Conservation (phyloP, 2,113 vertebrate species). For the Epinephelus lanceolatus region DNA sequence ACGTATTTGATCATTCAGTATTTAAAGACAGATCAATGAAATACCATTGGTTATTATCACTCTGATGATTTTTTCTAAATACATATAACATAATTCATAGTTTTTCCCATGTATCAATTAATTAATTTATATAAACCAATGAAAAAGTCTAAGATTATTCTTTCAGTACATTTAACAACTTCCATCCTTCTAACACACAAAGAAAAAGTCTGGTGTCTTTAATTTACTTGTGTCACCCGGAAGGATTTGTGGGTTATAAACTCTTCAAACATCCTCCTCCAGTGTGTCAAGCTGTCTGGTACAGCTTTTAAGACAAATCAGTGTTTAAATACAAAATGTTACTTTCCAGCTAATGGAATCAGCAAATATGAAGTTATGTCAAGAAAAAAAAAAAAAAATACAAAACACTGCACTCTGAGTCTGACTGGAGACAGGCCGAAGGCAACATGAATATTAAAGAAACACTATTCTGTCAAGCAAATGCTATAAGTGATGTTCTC, state of each 20-base stretch:
- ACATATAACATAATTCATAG: too few relatives aligned
- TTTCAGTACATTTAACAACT: background rate
- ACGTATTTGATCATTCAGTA: background rate
- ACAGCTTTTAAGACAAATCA: slow-evolving; percentile 47
- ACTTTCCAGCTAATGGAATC: slow-evolving; percentile 49
- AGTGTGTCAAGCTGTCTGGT: slow-evolving; percentile 35
- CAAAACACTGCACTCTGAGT: background rate
- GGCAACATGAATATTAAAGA: slow-evolving; percentile 30
- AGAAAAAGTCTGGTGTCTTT: slow-evolving; percentile 14
- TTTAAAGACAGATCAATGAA: background rate
- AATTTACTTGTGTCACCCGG: slow-evolving; percentile 36
- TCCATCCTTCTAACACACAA: slow-evolving; percentile 1
- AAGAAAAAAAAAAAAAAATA: slow-evolving; percentile 25
- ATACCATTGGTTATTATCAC: background rate
- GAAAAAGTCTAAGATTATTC: background rate
- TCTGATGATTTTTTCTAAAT: background rate
- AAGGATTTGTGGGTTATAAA: slow-evolving; percentile 53
- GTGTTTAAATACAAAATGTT: slow-evolving; percentile 39
- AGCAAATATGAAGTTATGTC: slow-evolving; percentile 31
- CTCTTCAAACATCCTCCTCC: slow-evolving; percentile 35
- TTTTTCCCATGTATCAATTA: too few relatives aligned
- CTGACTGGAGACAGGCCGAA: slow-evolving; percentile 10
- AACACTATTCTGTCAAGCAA: slow-evolving; percentile 29
- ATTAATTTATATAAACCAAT: background rate
- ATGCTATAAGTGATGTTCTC: background rate